These are phyloP conservation scores for Leptarthrus brevirostris DNA, from an alignment of 2,888 invertebrate species.

Conservation along the genomic window DNA sequence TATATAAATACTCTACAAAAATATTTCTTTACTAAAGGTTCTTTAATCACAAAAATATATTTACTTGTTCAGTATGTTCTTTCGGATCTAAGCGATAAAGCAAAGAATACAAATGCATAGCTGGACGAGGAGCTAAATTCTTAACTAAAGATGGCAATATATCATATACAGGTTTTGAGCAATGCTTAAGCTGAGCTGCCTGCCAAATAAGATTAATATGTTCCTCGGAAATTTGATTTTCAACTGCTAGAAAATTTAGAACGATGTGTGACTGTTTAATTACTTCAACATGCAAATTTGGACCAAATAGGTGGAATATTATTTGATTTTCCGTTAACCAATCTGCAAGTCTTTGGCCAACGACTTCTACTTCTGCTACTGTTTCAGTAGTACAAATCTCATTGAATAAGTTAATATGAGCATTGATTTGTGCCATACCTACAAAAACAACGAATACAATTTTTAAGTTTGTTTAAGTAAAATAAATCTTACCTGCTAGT, in stretches of 20 bases:
- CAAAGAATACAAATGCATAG: constrained; percentile 86
- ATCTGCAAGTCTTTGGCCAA: constrained; percentile 84
- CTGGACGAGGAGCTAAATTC: constrained; percentile 87
- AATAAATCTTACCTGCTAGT: constrained; percentile 75
- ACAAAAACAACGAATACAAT: constrained; percentile 1
- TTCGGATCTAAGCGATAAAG: constrained; percentile 89
- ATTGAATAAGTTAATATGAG: constrained; percentile 90
- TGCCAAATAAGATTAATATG: constrained; percentile 95
- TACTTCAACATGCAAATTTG: constrained; percentile 94
- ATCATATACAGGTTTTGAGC: constrained; percentile 93
- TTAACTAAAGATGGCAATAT: constrained; percentile 89
- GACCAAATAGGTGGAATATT: constrained; percentile 95
- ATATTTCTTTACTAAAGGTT: not conserved
- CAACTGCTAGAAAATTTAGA: constrained; percentile 91
- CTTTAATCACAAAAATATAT: constrained; percentile 65
- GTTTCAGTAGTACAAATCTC: constrained; percentile 91
- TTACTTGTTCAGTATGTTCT: constrained; percentile 90
- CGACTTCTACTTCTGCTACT: constrained; percentile 84
- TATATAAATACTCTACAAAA: constrained; percentile 77
- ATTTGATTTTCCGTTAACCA: constrained; percentile 92
- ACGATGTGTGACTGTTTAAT: constrained; percentile 96
- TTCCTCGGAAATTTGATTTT: constrained; percentile 88
- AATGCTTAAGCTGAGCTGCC: constrained; percentile 94
- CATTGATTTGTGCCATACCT: constrained; percentile 90
- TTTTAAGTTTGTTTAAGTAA: not conserved